Percentiles rank a stretch among this genome's conserved stretches.
phyloP scores from a whole-genome alignment of 1,140 invertebrate species.

The Caenorhabditis brenneri region DNA sequence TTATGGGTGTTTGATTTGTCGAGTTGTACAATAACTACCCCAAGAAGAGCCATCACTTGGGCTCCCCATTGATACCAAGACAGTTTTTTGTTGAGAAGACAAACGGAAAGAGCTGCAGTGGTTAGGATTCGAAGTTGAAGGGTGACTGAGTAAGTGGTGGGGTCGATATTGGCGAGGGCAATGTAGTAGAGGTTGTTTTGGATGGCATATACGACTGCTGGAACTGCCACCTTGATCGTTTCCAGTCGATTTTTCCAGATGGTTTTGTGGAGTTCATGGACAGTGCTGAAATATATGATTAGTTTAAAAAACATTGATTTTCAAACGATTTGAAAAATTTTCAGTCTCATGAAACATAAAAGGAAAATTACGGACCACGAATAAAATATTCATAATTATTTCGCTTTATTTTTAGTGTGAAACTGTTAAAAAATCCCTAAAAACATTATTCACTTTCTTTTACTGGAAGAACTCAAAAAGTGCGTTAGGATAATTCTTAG shows the following conservation, averaged over 20 bases:
- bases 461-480: too few relatives aligned
- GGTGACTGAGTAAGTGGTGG: conserved; percentile 50
- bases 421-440: too few relatives aligned
- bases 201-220: conserved; percentile 51
- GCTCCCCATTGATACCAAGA: conserved; percentile 50
- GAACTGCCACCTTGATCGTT: conserved; percentile 36
- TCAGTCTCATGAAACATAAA: too few relatives aligned
- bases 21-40: conserved; percentile 45
- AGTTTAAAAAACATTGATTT: too few relatives aligned
- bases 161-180: conserved; percentile 49
- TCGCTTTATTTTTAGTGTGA: too few relatives aligned
- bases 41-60: conserved; percentile 42
- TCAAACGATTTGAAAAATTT: not conserved
- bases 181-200: conserved; percentile 54
- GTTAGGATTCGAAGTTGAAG: conserved; percentile 53
- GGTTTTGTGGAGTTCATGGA: conserved; percentile 4
- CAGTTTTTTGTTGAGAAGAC: conserved; percentile 33
- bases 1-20: not conserved
- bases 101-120: conserved; percentile 39
- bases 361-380: too few relatives aligned
- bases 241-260: conserved; percentile 43
- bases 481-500: too few relatives aligned
- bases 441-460: too few relatives aligned
- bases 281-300: not conserved
- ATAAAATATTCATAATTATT: too few relatives aligned